Base-by-base conservation (phyloP, 2,797 vertebrate genomes). In the Dendrocincla fuliginosa region DNA sequence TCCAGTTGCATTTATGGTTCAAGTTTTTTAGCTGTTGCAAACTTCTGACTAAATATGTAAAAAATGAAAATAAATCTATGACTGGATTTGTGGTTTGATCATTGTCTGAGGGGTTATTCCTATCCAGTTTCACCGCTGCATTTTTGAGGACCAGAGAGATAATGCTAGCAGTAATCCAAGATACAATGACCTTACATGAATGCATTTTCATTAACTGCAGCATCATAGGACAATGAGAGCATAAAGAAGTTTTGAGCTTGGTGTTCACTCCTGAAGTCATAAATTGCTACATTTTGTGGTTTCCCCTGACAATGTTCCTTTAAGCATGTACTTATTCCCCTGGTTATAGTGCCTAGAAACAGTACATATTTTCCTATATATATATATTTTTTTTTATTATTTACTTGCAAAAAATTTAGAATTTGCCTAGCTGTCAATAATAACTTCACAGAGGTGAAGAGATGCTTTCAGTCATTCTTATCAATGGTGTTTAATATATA, bases 301-400 rank as follows among this genome's bases (percentile, higher is more conserved):
- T 93, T 90, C 41, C 30, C n/a, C 75, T 95, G 61, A 39, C 70
- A 93, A 6, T 94, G 84, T 84, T 87, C 88, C 83, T 85, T 93
- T 95, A 93, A 95, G 77, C 92, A 93, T 93, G 80, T 90, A 93
- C 87, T 94, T 89, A 76, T 11, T 93, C 53, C 28, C n/a, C 70
- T 79, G 10, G 37, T 79, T 80, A 33, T 57, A 71, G 6, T 63
- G 41, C 46, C 22, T 89, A 84, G 75, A 71, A 85, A 28, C 5
- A 76, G n/a, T 82, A 73, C 3, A 16, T 17, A 5, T 32, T 41
- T 59, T 49, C 77, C 20, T 44, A 15, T n/a, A 3, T 27, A 50
- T 49, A 25, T 49, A 47, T 41, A 11, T 47, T 8, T 50, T 27
- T 13, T 53, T 42, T 71, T 22, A 39, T 39, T 15, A 27, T 33